Evolutionary conservation across 2,797 vertebrate species (phyloP), one percentile per base, ranked within the genome.

Genomic region (Melanitta fusca): DNA sequence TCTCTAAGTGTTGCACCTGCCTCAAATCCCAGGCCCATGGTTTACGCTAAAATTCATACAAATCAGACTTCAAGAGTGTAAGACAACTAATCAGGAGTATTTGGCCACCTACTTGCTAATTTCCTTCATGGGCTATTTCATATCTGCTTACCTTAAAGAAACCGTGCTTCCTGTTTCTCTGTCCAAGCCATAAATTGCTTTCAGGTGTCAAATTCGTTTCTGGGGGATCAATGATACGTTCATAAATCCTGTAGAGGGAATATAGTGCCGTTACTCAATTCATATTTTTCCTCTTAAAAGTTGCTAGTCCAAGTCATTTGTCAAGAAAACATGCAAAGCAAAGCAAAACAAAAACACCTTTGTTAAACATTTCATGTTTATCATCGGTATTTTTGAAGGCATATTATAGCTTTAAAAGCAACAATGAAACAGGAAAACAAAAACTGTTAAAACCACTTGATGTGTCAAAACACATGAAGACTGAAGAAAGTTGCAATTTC

Each of bases 131-230:
- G 34, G 13, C 10, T 80, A 56, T 53, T 64, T 80, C 61, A 7
- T 41, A 51, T 22, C 53, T 72, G 66, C 98, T 98, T 98, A 99
- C 99, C 99, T 99, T 99, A 97, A 99, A 99, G 75, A 99, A 98
- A 69, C 99, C 99, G 13, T 99, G 99, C 87, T 98, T 99, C 98
- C 98, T 98, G 96, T 99, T 99, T 83, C 99, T 99, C 96, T 99
- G 99, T n/a, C 99, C 99, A 0, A 99, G 98, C 99, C 99, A 99
- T 90, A 99, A 97, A 96, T 95, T 99, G 81, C 98, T 99, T 96
- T 98, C 99, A 53, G 98, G 98, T 30, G 98, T 98, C 75, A 99
- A 88, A 92, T 98, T 98, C 43, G 96, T 99, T 97, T 99, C 99
- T 49, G 99, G 99, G 79, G 98, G 98, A 96, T 99, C 99, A 96